Base-by-base conservation (phyloP, 2,113 vertebrate genomes). In the Chroicocephalus ridibundus region DNA sequence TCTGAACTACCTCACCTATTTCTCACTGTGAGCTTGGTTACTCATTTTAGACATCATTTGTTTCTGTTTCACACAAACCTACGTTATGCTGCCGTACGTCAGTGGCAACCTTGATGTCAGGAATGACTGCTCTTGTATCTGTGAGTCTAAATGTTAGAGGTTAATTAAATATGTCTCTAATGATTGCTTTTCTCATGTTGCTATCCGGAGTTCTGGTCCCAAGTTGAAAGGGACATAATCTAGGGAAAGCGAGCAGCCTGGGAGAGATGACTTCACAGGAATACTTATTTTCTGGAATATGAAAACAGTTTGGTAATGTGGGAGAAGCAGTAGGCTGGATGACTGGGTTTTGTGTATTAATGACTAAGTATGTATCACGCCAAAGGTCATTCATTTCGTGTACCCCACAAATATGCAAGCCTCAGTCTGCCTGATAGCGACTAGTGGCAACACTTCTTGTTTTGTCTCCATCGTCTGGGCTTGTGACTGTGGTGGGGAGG, bases 311-410 rank as follows among this genome's bases (percentile, higher is more conserved):
- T 82, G 84, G 62, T 27, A 76, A 72, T 32, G 58, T 82, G 68
- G 86, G 88, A 96, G 81, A 82, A 93, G 54, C 46, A 88, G 80
- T 62, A 52, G 83, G 77, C 74, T 95, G 95, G 32, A 57, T 77
- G 77, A 70, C 75, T 81, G 42, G 26, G 4, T 13, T 94, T 93
- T 82, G n/a, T 62, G 26, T 57, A 46, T 80, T 82, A 61, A 51
- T 94, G 88, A 95, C 93, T 94, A 85, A 96, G 46, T 13, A 5
- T 79, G 81, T 58, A 71, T 87, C 81, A 93, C 4, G 0, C 65
- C 66, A 85, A 90, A 93, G 93, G 87, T 97, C 91, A 93, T 29
- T 80, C 11, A 60, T 70, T 95, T 77, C 9, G 26, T 76, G 66
- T 11, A 82, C 70, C 38, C 74, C 81, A 79, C 74, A 89, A 58